Conservation (phyloP, 2,888 invertebrate genomes). For the Cheiracanthium punctorium region DNA sequence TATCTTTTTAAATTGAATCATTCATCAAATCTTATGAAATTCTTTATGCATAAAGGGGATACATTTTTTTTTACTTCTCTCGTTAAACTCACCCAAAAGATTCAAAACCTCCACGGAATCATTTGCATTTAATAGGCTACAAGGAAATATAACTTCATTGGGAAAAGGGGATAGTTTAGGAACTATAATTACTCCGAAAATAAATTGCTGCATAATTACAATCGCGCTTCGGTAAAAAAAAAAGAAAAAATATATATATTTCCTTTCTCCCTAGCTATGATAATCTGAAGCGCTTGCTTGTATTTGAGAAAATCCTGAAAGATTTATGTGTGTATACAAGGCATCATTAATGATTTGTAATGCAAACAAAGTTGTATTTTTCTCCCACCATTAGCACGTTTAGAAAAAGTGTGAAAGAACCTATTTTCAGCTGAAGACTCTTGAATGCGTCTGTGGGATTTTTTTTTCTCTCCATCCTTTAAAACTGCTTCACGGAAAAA, state of each 20-base stretch:
- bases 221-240: background rate
- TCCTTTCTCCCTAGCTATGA: background rate
- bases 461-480: conserved; percentile 40
- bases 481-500: conserved; percentile 5
- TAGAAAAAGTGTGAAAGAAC: conserved; percentile 65
- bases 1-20: conserved; percentile 22
- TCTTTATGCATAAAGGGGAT: conserved; percentile 1
- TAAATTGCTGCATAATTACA: conserved; percentile 59
- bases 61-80: background rate
- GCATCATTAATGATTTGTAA: conserved; percentile 66
- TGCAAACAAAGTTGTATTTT: conserved; percentile 53
- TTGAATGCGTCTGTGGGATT: conserved; percentile 21
- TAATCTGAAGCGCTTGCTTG: background rate
- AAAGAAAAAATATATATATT: background rate
- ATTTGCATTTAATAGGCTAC: conserved; percentile 49
- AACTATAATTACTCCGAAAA: conserved; percentile 55
- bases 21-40: conserved; percentile 23
- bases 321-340: conserved; percentile 51
- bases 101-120: conserved; percentile 4
- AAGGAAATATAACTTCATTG: conserved; percentile 34
- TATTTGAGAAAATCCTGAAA: conserved; percentile 37
- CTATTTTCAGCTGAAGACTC: conserved; percentile 45
- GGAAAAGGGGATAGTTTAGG: conserved; percentile 23
- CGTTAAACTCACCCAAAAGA: background rate
- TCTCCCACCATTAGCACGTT: conserved; percentile 1